Percentiles rank a stretch among this genome's conserved stretches.
phyloP scores from a whole-genome alignment of 2,888 invertebrate species.

The Bimastos eiseni region DNA sequence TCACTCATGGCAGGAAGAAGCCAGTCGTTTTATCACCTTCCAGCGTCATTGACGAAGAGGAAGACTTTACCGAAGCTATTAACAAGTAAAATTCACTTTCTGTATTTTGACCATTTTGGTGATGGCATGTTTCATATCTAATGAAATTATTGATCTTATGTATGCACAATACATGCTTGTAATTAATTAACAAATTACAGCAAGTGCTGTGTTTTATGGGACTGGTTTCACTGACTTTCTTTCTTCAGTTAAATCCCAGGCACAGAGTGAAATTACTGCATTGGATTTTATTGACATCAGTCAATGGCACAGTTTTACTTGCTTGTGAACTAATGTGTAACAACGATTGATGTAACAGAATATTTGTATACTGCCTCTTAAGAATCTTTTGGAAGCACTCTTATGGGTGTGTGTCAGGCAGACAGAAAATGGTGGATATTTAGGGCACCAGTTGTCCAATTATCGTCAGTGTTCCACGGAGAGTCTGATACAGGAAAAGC shows the following conservation, averaged over 20 bases:
- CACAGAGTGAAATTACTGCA: background rate
- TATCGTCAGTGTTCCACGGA: background rate
- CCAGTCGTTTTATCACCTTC: background rate
- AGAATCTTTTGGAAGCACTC: background rate
- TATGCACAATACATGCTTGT: background rate
- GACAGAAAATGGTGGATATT: background rate
- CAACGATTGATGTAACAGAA: background rate
- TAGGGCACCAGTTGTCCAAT: background rate
- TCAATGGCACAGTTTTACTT: background rate
- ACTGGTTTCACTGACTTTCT: background rate
- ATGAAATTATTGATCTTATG: background rate
- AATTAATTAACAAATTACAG: too few species aligned
- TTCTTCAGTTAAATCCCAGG: background rate
- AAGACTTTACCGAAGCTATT: background rate
- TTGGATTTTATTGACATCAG: background rate
- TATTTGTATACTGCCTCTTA: background rate
- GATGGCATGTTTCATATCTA: background rate
- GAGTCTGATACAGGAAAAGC: background rate
- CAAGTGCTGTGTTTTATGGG: background rate
- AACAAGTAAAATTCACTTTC: background rate
- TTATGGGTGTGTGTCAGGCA: background rate
- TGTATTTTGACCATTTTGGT: too few species aligned
- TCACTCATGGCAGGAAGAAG: background rate
- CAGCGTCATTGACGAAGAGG: conserved; percentile 21
- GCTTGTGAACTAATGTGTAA: background rate